phyloP scores from a whole-genome alignment of 2,888 invertebrate genomes.

The Neoascia interrupta region DNA sequence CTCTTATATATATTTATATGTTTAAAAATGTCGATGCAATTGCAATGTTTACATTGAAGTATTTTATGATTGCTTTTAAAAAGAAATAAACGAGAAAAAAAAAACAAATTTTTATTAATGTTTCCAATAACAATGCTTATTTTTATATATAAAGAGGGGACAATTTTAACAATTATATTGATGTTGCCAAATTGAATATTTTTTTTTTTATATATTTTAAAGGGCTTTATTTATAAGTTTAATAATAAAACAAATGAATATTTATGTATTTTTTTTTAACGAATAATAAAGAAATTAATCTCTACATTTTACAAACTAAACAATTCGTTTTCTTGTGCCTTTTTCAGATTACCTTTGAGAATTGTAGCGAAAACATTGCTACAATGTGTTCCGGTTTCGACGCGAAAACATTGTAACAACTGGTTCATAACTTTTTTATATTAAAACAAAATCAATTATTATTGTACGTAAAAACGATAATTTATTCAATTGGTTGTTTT shows the following conservation, averaged over 20 bases:
- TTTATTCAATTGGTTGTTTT: too few species aligned
- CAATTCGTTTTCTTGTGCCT: background rate
- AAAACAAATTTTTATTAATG: conserved; percentile 28
- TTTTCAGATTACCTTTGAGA: too few species aligned
- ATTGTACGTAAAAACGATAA: too few species aligned
- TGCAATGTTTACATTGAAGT: conserved; percentile 43
- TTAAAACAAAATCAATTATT: too few species aligned
- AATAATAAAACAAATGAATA: conserved; percentile 55
- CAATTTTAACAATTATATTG: conserved; percentile 52
- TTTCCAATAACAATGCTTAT: conserved; percentile 42
- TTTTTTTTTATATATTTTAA: conserved; percentile 32
- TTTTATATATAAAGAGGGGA: conserved; percentile 20
- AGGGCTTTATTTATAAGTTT: conserved; percentile 55
- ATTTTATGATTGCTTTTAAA: conserved; percentile 44
- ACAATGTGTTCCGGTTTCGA: too few species aligned
- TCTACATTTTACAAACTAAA: conserved; percentile 63
- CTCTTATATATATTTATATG: conserved; percentile 6
- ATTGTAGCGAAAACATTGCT: too few species aligned
- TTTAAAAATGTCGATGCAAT: conserved; percentile 9
- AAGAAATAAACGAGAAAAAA: background rate
- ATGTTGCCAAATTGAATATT: conserved; percentile 60
- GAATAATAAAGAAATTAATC: conserved; percentile 63
- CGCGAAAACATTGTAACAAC: too few species aligned
- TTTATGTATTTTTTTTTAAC: conserved; percentile 63
- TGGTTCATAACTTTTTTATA: too few species aligned